These are phyloP conservation scores for Noturus placidus DNA, from an alignment of 2,113 vertebrate species.

Conservation along the genomic window DNA sequence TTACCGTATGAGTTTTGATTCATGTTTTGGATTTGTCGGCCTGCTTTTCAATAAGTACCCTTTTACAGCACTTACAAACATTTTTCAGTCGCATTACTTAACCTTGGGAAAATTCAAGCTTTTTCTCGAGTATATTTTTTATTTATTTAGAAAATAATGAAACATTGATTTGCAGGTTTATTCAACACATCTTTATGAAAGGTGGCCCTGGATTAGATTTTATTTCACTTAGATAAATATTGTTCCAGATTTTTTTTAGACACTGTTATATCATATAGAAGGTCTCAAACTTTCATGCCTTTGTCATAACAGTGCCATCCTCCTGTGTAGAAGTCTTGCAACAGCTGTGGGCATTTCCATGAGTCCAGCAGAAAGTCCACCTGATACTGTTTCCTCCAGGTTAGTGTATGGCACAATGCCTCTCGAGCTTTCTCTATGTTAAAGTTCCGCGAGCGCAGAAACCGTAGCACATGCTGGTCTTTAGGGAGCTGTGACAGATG, in stretches of 20 bases:
- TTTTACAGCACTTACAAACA: too few relatives aligned
- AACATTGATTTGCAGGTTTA: not conserved
- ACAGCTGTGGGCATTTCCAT: slow-evolving; percentile 86
- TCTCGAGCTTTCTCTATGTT: slow-evolving; percentile 91
- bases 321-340: slow-evolving; percentile 88
- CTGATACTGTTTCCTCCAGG: slow-evolving; percentile 94
- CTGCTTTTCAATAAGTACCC: too few relatives aligned
- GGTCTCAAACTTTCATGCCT: slow-evolving; percentile 65
- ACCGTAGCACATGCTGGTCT: slow-evolving; percentile 93
- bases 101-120: too few relatives aligned
- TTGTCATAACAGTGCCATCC: slow-evolving; percentile 96
- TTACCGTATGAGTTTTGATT: too few relatives aligned
- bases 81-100: too few relatives aligned
- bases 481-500: slow-evolving; percentile 84
- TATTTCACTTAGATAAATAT: not conserved
- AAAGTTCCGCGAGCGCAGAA: slow-evolving; percentile 91
- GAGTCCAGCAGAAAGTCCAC: slow-evolving; percentile 91
- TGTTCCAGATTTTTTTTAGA: not conserved
- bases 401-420: slow-evolving; percentile 88
- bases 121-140: too few relatives aligned
- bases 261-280: not conserved
- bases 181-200: not conserved
- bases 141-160: not conserved
- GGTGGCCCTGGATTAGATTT: not conserved
- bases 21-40: too few relatives aligned